Evolutionary conservation across 2,113 vertebrate genomes (phyloP).

Genomic region (Notarius lentiginosus): DNA sequence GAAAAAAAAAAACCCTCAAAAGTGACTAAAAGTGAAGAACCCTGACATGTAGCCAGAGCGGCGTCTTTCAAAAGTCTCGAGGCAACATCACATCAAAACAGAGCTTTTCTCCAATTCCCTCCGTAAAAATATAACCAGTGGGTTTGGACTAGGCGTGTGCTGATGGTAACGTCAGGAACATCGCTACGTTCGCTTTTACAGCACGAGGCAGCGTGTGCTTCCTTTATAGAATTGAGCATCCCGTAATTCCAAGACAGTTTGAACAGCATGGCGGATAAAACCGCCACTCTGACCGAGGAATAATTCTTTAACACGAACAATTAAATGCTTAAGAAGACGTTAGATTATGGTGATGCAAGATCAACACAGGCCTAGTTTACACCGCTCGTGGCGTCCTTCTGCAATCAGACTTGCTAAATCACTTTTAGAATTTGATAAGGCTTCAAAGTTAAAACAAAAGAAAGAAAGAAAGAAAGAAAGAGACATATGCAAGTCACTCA

Average conservation of each 20-base stretch:
- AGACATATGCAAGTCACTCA: constrained; percentile 38
- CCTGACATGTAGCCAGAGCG: constrained; percentile 56
- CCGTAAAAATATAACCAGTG: not conserved
- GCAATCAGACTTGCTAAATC: constrained; percentile 40
- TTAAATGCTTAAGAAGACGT: not conserved
- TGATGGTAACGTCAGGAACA: not conserved
- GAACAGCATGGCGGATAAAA: not conserved
- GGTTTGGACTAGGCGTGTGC: not conserved
- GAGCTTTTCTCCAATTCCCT: not conserved
- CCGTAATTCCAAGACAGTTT: not conserved
- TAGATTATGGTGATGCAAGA: not conserved
- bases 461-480: not conserved
- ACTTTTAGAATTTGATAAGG: constrained; percentile 46
- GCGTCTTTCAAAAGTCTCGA: constrained; percentile 53
- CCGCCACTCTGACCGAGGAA: not conserved
- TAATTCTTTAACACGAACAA: not conserved
- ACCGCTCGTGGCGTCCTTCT: not conserved
- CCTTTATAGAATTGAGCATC: not conserved
- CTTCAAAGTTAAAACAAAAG: constrained; percentile 13
- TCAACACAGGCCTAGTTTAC: not conserved
- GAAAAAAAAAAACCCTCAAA: not conserved
- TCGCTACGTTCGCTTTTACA: not conserved
- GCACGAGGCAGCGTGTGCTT: not conserved
- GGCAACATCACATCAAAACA: constrained; percentile 19
- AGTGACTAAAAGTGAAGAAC: constrained; percentile 19